A percentile compares a stretch with the other conserved stretches of the same genome.
Conservation (phyloP, 2,888 invertebrate genomes). For the Lithosia quadra region DNA sequence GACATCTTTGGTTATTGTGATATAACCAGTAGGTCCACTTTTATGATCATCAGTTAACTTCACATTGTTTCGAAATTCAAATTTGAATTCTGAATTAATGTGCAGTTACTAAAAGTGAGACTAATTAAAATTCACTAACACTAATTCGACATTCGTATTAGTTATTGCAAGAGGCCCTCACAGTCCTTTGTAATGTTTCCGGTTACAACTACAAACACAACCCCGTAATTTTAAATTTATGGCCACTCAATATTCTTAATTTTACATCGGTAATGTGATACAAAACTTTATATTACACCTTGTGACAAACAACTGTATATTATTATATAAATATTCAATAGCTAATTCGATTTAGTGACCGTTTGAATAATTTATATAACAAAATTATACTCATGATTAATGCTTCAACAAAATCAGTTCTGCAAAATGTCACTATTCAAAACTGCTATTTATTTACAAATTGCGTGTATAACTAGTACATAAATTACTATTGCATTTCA, state of each 20-base stretch:
- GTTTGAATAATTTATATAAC: slow-evolving; percentile 52
- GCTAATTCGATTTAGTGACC: slow-evolving; percentile 68
- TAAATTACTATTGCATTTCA: slow-evolving; percentile 87
- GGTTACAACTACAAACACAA: slow-evolving; percentile 63
- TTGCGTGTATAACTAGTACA: slow-evolving; percentile 80
- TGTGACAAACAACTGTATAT: slow-evolving; percentile 57
- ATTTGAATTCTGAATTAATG: neutral
- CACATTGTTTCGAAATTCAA: neutral
- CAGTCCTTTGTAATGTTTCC: slow-evolving; percentile 16
- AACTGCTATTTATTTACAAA: slow-evolving; percentile 81
- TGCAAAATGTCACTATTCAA: slow-evolving; percentile 59
- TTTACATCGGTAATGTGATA: slow-evolving; percentile 76
- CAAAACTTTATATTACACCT: slow-evolving; percentile 68
- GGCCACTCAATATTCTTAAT: slow-evolving; percentile 84
- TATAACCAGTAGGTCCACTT: neutral
- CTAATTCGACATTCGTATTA: neutral
- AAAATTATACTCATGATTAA: slow-evolving; percentile 57
- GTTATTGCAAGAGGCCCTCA: neutral
- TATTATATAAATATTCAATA: slow-evolving; percentile 53
- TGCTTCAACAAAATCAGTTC: slow-evolving; percentile 50
- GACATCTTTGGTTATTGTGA: neutral
- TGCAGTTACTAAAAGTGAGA: neutral
- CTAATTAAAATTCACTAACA: neutral
- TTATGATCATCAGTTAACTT: neutral
- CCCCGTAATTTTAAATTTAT: slow-evolving; percentile 69